Conservation (phyloP, 2,888 invertebrate species). For the Cerceris ruficornis region DNA sequence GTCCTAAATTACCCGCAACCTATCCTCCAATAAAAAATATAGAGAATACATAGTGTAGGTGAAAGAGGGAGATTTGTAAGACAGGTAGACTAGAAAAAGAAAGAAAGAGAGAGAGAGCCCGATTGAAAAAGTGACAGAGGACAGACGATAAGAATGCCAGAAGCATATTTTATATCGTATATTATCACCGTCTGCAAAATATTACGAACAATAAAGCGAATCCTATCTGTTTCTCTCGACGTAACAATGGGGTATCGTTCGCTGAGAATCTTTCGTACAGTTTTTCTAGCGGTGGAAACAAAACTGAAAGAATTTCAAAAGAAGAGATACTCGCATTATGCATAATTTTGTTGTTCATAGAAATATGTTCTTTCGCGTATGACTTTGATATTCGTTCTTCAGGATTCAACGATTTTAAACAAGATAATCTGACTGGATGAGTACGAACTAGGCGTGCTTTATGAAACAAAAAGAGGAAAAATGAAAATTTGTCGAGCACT, state of each 20-base stretch:
- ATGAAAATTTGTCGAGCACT: neutral
- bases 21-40: too few species aligned
- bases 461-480: slow-evolving; percentile 9
- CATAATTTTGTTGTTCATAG: neutral
- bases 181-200: too few species aligned
- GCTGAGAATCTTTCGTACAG: neutral
- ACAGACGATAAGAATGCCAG: neutral
- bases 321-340: neutral
- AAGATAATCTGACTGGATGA: neutral
- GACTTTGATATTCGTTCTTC: neutral
- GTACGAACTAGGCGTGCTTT: neutral
- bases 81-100: neutral
- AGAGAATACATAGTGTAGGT: neutral
- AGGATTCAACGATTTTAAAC: neutral
- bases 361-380: neutral
- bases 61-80: neutral
- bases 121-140: neutral
- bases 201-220: too few species aligned
- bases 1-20: too few species aligned
- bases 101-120: neutral
- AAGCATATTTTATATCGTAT: neutral
- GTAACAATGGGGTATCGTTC: too few species aligned
- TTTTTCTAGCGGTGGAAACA: neutral
- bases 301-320: neutral
- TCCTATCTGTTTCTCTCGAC: too few species aligned